phyloP scores from a whole-genome alignment of 2,797 vertebrate genomes.

The Carduelis carduelis region DNA sequence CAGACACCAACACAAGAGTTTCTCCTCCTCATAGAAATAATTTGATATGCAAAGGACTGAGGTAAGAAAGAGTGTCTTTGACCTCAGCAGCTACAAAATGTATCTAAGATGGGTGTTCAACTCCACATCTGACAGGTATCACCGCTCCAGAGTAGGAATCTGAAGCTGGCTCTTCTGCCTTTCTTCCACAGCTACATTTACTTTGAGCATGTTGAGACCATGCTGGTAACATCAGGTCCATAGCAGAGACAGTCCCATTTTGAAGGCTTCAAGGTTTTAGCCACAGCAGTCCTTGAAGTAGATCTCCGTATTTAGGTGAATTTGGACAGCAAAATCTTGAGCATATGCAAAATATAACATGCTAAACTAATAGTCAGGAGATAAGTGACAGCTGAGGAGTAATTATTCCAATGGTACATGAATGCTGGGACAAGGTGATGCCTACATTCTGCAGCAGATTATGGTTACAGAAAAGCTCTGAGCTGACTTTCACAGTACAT shows the following conservation, averaged over 20 bases:
- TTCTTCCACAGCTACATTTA: neutral
- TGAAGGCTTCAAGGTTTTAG: neutral
- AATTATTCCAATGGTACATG: slow-evolving; percentile 50
- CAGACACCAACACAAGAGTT: neutral
- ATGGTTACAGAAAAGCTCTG: neutral
- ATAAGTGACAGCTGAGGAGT: slow-evolving; percentile 52
- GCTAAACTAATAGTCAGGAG: slow-evolving; percentile 54
- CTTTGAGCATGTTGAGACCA: neutral
- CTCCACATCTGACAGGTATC: neutral
- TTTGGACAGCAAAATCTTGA: slow-evolving; percentile 7
- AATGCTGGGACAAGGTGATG: slow-evolving; percentile 47
- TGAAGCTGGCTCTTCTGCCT: neutral
- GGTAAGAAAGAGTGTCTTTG: neutral
- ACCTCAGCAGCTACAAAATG: neutral
- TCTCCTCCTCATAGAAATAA: neutral
- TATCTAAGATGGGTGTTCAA: neutral
- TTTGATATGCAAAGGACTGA: neutral
- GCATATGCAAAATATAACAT: slow-evolving; percentile 43
- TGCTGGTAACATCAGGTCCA: neutral
- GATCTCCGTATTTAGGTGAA: neutral
- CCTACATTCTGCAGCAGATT: slow-evolving; percentile 18
- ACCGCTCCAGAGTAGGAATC: neutral
- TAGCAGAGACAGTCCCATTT: neutral
- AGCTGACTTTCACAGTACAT: slow-evolving; percentile 60
- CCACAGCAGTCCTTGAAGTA: neutral